Evolutionary conservation across 2,113 vertebrate genomes (phyloP).

Genomic region (Eurypyga helias): DNA sequence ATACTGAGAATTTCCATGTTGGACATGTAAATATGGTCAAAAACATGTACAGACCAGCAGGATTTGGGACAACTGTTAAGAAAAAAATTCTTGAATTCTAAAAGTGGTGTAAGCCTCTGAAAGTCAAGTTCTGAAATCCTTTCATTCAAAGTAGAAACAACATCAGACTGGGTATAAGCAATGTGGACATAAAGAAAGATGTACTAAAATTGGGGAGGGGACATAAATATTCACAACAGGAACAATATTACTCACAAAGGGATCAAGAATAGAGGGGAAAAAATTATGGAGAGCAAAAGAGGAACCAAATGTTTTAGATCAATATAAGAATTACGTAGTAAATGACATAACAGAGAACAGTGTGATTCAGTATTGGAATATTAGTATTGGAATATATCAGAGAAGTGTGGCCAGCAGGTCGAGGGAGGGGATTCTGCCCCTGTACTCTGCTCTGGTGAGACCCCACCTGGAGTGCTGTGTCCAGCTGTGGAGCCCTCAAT

Average conservation of each 20-base stretch:
- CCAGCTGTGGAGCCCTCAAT: too few relatives aligned
- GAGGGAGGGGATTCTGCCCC: too few relatives aligned
- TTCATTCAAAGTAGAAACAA: not conserved
- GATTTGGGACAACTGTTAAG: not conserved
- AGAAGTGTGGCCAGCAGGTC: too few relatives aligned
- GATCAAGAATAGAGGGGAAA: not conserved
- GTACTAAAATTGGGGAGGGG: not conserved
- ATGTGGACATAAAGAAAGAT: not conserved
- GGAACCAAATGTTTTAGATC: not conserved
- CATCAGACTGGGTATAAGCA: not conserved
- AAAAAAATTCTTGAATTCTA: not conserved
- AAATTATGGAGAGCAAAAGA: fast-evolving
- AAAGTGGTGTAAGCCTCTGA: not conserved
- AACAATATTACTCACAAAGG: too few relatives aligned
- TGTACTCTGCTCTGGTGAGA: too few relatives aligned
- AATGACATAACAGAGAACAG: not conserved
- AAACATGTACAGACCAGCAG: not conserved
- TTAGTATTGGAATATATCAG: too few relatives aligned
- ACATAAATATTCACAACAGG: not conserved
- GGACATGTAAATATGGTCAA: not conserved
- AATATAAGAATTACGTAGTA: not conserved
- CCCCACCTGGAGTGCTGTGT: too few relatives aligned
- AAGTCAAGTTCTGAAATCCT: not conserved
- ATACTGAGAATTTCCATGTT: not conserved
- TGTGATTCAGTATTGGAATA: not conserved